Evolutionary conservation across 2,888 invertebrate genomes (phyloP).

Genomic region (Escarpia spicata): DNA sequence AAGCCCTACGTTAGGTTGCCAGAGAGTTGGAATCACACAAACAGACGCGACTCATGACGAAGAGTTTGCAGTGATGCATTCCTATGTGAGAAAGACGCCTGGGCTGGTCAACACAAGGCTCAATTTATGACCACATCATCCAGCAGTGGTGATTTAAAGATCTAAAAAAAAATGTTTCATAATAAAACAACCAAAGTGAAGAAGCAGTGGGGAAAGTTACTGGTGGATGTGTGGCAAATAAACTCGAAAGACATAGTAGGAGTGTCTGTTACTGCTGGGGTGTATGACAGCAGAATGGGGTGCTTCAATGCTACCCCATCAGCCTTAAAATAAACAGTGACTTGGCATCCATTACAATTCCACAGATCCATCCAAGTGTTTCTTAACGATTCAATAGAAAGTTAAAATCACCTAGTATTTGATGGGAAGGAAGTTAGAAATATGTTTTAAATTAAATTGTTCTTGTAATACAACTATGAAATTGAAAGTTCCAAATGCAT

Average conservation of each 20-base stretch:
- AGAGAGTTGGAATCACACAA: background rate
- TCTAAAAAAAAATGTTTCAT: background rate
- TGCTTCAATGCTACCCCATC: background rate
- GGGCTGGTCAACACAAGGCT: background rate
- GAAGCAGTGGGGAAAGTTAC: background rate
- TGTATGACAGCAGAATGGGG: background rate
- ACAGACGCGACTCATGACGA: background rate
- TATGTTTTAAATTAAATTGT: too few relatives aligned
- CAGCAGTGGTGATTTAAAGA: background rate
- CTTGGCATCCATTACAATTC: background rate
- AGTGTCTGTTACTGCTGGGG: background rate
- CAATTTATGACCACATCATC: background rate
- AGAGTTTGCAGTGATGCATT: background rate
- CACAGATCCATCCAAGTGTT: background rate
- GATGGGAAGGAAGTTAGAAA: background rate
- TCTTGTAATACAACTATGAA: too few relatives aligned
- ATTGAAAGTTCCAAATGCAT: too few relatives aligned
- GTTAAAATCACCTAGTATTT: background rate
- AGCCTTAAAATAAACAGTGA: background rate
- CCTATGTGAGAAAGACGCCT: background rate
- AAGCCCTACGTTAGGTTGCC: background rate
- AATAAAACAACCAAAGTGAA: background rate
- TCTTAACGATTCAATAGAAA: background rate
- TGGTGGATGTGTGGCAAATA: background rate
- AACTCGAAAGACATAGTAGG: background rate